Evolutionary conservation across 1,140 invertebrate species (phyloP).

Genomic region (Cryptotermes secundus): DNA sequence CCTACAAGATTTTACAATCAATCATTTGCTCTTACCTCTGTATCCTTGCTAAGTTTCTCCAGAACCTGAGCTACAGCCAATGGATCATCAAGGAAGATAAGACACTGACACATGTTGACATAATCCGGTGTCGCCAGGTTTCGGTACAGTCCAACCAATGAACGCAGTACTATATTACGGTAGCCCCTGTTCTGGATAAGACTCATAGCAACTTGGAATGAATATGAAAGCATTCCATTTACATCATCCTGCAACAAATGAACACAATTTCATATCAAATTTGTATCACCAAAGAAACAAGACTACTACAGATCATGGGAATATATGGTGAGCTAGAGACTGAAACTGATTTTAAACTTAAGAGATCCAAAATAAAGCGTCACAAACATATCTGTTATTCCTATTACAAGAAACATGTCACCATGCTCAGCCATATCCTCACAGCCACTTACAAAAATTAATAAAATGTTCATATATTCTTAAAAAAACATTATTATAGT

Average conservation of each 20-base stretch:
- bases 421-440: no score
- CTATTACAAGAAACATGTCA: no score
- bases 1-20: no score
- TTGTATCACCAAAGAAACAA: not conserved
- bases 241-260: constrained; percentile 71
- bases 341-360: no score
- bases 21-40: constrained; percentile 57
- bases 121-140: constrained; percentile 87
- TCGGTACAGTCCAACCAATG: constrained; percentile 87
- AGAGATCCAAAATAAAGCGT: no score
- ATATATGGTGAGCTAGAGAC: no score
- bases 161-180: constrained; percentile 82
- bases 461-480: no score
- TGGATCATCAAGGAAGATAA: constrained; percentile 95
- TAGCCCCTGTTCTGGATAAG: constrained; percentile 92
- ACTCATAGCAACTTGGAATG: constrained; percentile 94
- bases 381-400: no score
- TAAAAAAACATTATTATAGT: no score
- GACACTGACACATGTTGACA: constrained; percentile 94
- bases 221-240: constrained; percentile 87
- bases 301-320: no score
- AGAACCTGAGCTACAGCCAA: constrained; percentile 86
- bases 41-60: constrained; percentile 80
- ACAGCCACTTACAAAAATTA: no score
- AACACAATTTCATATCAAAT: not conserved